These are phyloP conservation scores for Parnassius smintheus DNA, from an alignment of 2,888 invertebrate species.

Conservation along the genomic window DNA sequence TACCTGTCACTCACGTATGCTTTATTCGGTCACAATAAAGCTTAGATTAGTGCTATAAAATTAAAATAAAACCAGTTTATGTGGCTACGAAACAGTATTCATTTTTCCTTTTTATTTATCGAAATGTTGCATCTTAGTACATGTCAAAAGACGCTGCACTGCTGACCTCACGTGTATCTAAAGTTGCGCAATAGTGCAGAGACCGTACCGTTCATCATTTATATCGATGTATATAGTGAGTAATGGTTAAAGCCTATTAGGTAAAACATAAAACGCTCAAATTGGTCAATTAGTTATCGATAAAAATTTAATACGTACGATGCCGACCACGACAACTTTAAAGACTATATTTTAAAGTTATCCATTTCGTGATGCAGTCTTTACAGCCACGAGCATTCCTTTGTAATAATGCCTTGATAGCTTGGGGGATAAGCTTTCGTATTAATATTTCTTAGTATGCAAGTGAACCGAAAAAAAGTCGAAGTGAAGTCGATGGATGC, in stretches of 20 bases:
- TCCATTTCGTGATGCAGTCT: conserved; percentile 5
- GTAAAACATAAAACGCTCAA: conserved; percentile 47
- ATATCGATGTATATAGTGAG: conserved; percentile 56
- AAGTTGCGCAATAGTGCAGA: conserved; percentile 50
- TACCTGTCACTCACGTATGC: conserved; percentile 1
- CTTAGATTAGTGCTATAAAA: conserved; percentile 39
- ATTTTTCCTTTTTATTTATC: conserved; percentile 22
- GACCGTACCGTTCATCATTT: conserved; percentile 48
- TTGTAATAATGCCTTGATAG: too few relatives aligned
- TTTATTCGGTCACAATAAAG: conserved; percentile 37
- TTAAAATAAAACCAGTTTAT: conserved; percentile 10
- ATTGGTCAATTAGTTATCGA: conserved; percentile 51
- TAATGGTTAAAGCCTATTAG: conserved; percentile 57
- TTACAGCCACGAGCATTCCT: too few relatives aligned
- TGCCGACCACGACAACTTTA: neutral
- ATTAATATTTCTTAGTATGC: too few relatives aligned
- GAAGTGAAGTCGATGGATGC: too few relatives aligned
- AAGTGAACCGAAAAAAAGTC: too few relatives aligned
- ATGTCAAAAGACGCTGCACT: conserved; percentile 37
- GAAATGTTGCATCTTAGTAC: conserved; percentile 22
- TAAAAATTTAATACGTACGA: conserved; percentile 14
- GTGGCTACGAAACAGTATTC: conserved; percentile 7
- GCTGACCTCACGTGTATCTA: conserved; percentile 39
- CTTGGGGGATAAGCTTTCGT: too few relatives aligned
- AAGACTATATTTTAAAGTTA: neutral